Evolutionary conservation across 2,113 vertebrate species (phyloP), one percentile per base, ranked within the genome.

Genomic region (Scortum barcoo): DNA sequence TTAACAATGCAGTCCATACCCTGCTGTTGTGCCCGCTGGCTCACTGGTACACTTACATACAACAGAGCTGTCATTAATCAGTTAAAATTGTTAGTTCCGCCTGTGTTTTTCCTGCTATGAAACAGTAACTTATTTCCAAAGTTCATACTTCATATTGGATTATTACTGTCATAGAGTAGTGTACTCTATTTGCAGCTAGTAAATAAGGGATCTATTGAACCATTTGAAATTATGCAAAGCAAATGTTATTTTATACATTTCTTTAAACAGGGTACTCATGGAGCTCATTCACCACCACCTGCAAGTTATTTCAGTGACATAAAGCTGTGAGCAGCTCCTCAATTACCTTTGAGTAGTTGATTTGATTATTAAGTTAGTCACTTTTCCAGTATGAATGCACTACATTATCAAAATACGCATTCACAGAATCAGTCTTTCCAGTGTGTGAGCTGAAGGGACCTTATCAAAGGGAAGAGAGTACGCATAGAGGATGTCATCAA

Each of bases 401-500:
- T n/a, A n/a, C 12, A 16, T 9, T 17, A 16, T 9, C 38, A 20
- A 36, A 73, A 5, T 2, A 11, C 36, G 26, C 19, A 19, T 0
- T 11, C 2, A 24, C 1, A 38, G 2, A 56, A 17, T 33, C 0
- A 30, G 36, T 36, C 12, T 57, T 33, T 53, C 16, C 12, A 24
- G 58, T n/a, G 48, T 61, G 36, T 67, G 19, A 50, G 61, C 2
- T 51, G 6, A 57, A 20, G 48, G 9, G 65, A 94, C 94, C 82
- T 96, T 96, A 82, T 94, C 93, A 28, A 93, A 91, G 1, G 96
- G 95, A 75, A 96, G 50, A 2, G 93, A 95, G 83, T 95, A 96
- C 0, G 96, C 96, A 28, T 96, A 96, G 1, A 97, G 94, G 90
- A 97, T 97, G 93, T 97, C 96, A 5, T 97, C 96, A 69, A 95